A percentile compares a stretch with the other conserved stretches of the same genome.
Conservation (phyloP, 2,888 invertebrate species). For the Xiphydria camelus region DNA sequence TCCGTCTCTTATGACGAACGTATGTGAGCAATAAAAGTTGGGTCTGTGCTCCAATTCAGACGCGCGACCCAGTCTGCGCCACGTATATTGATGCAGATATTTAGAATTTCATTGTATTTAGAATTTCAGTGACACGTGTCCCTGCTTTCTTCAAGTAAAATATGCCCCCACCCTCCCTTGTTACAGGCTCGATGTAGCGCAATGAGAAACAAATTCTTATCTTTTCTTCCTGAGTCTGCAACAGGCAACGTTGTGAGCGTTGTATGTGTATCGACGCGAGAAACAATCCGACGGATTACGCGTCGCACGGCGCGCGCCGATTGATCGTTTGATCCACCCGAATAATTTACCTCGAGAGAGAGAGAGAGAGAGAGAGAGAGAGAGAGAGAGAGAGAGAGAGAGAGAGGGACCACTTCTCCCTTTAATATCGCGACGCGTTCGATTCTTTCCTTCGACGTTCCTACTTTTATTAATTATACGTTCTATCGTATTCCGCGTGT, state of each 20-base stretch:
- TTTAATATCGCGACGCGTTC: too few relatives aligned
- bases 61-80: constrained; percentile 35
- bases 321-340: too few relatives aligned
- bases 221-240: constrained; percentile 49
- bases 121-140: constrained; percentile 32
- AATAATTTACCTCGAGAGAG: too few relatives aligned
- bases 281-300: too few relatives aligned
- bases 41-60: constrained; percentile 39
- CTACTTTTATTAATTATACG: too few relatives aligned
- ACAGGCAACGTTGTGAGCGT: constrained; percentile 41
- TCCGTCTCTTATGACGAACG: constrained; percentile 49
- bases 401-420: too few relatives aligned
- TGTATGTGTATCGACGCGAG: too few relatives aligned
- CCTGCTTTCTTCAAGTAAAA: constrained; percentile 48
- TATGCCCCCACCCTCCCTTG: constrained; percentile 56
- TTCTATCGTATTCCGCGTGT: too few relatives aligned
- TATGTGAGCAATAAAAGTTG: constrained; percentile 53
- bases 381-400: too few relatives aligned
- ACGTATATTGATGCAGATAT: constrained; percentile 49
- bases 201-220: constrained; percentile 35
- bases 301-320: too few relatives aligned
- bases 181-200: constrained; percentile 52
- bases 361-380: too few relatives aligned
- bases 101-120: constrained; percentile 53
- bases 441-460: too few relatives aligned